Evolutionary conservation across 2,797 vertebrate genomes (phyloP), one percentile per base, ranked within the genome.

Genomic region (Melanotaenia nigrans): DNA sequence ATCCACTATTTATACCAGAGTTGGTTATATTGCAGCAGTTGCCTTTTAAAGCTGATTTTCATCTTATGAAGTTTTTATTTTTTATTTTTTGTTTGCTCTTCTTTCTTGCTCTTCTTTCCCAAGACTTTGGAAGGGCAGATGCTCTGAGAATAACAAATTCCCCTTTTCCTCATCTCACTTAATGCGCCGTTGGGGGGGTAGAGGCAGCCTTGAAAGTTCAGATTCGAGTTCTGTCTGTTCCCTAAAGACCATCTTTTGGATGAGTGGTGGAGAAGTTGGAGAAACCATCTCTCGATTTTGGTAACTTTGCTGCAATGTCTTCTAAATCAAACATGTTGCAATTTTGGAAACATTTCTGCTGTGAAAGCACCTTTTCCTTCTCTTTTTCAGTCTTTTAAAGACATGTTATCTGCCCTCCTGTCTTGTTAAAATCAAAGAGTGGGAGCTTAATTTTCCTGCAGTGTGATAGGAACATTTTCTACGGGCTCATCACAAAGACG

Each of bases 31-130:
- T 88, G 77, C 81, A 83, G 68, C 81, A 71, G 85, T 78, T 84
- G 68, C 79, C 85, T 91, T 92, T 91, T 87, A 89, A 77, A 71
- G 63, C 79, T 82, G 78, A 81, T 90, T 91, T 92, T 92, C 82
- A 87, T 86, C 82, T 80, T 77, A 77, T 84, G 87, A 85, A 83
- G 79, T 85, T 53, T 85, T 86, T 84, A 80, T 42, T 32, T 47
- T 10, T 28, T 20, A 10, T 55, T 18, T 55, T 55, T 30, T 55
- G 6, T 55, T 14, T 32, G 47, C 32, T 62, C 24, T 56, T 32
- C 75, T 25, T 25, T 25, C 24, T 25, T 89, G 89, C 83, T 75
- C 75, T 75, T 84, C 84, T 87, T 65, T 82, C 73, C 57, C 64
- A 69, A 73, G 73, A 84, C 85, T 83, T 88, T 65, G 42, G 9